Percentiles rank a stretch among this genome's conserved stretches.
These are phyloP conservation scores for Oscheius myriophilus DNA, from an alignment of 2,888 invertebrate species.

Conservation along the genomic window DNA sequence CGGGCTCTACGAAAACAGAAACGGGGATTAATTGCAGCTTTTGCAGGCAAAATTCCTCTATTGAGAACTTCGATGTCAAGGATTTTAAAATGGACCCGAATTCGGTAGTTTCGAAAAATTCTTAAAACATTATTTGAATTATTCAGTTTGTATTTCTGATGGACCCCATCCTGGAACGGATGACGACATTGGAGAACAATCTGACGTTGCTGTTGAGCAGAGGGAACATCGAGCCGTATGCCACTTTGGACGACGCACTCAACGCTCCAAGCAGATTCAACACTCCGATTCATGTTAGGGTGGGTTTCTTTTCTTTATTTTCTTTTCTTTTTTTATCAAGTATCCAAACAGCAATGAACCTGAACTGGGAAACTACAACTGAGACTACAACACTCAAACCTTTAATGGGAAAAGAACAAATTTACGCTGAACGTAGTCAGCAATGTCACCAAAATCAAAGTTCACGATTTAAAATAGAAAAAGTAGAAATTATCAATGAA, in stretches of 20 bases:
- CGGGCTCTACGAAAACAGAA: too few species aligned
- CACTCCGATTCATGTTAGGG: conserved; percentile 63
- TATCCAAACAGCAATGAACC: background rate
- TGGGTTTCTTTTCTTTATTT: conserved; percentile 28
- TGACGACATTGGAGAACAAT: conserved; percentile 67
- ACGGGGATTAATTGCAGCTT: background rate
- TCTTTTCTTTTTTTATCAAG: background rate
- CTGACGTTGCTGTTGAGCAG: conserved; percentile 65
- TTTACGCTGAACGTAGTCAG: too few species aligned
- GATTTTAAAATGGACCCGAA: conserved; percentile 16
- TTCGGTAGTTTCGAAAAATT: background rate
- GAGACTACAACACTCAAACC: too few species aligned
- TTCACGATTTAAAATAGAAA: too few species aligned
- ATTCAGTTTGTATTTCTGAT: conserved; percentile 8
- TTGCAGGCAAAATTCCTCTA: conserved; percentile 17
- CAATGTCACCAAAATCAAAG: too few species aligned
- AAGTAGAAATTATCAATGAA: too few species aligned
- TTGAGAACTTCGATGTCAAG: conserved; percentile 14
- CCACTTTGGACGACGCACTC: conserved; percentile 62
- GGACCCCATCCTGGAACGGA: conserved; percentile 62
- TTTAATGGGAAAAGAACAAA: too few species aligned
- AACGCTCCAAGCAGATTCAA: conserved; percentile 62
- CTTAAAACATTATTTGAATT: conserved; percentile 2
- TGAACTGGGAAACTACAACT: too few species aligned
- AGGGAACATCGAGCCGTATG: conserved; percentile 58